Conservation (phyloP, 2,113 vertebrate genomes). For the Gymnocephalus cernua region DNA sequence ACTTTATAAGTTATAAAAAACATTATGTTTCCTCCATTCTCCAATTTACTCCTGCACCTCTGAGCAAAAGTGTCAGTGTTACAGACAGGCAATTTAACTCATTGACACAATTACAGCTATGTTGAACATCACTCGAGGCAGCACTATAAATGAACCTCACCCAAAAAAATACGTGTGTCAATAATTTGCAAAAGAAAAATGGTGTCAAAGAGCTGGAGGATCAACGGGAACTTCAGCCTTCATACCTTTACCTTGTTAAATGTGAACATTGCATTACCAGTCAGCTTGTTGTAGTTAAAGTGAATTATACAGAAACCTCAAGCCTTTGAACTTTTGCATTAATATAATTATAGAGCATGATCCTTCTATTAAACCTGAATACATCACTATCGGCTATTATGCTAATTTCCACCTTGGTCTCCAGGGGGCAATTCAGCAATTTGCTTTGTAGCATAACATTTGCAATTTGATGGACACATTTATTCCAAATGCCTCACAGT, state of each 20-base stretch:
- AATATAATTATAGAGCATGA: slow-evolving; percentile 33
- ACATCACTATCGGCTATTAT: slow-evolving; percentile 48
- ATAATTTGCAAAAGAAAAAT: slow-evolving; percentile 12
- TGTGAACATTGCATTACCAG: slow-evolving; percentile 13
- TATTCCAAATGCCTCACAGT: slow-evolving; percentile 39
- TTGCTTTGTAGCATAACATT: slow-evolving; percentile 39
- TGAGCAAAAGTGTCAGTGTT: slow-evolving; percentile 13
- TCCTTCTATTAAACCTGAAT: slow-evolving; percentile 27
- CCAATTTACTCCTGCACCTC: slow-evolving; percentile 1
- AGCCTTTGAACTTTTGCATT: slow-evolving; percentile 36
- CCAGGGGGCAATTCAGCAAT: slow-evolving; percentile 32
- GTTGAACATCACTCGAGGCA: neutral
- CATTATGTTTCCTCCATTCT: neutral
- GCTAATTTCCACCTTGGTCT: slow-evolving; percentile 8
- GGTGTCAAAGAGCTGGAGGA: slow-evolving; percentile 27
- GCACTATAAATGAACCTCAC: neutral
- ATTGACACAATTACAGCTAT: slow-evolving; percentile 4
- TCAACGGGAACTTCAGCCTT: slow-evolving; percentile 24
- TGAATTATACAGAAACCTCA: slow-evolving; percentile 23
- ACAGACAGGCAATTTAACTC: slow-evolving; percentile 6
- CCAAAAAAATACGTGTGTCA: slow-evolving; percentile 1
- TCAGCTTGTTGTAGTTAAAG: slow-evolving; percentile 28
- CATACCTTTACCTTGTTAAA: slow-evolving; percentile 44
- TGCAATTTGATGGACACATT: slow-evolving; percentile 60
- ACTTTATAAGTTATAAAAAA: neutral